Evolutionary conservation across 2,113 vertebrate species (phyloP).

Genomic region (Stictonetta naevosa): DNA sequence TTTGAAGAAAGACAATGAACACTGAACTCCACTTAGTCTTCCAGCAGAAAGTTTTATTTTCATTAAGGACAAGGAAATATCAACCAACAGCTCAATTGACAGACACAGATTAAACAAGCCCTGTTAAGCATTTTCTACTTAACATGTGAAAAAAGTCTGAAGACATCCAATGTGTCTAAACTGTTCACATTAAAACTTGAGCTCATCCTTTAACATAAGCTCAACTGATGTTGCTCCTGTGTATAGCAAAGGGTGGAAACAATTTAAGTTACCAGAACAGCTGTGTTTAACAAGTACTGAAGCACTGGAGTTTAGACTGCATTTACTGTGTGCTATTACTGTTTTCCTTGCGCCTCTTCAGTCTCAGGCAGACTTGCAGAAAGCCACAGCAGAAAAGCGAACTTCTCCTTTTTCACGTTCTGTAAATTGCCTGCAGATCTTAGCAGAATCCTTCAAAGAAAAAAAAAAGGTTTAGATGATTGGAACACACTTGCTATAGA

Average conservation of each 20-base stretch:
- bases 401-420: conserved; percentile 92
- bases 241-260: conserved; percentile 47
- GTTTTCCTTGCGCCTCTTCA: conserved; percentile 22
- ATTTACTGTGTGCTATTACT: conserved; percentile 40
- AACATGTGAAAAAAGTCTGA: conserved; percentile 57
- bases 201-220: conserved; percentile 49
- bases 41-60: conserved; percentile 79
- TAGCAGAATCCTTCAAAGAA: conserved; percentile 85
- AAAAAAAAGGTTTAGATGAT: background rate
- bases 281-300: conserved; percentile 65
- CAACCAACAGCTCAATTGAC: conserved; percentile 72
- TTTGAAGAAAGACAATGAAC: background rate
- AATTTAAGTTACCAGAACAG: conserved; percentile 58
- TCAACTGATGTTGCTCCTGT: conserved; percentile 53
- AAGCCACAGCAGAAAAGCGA: conserved; percentile 93
- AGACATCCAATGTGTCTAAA: conserved; percentile 42
- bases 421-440: conserved; percentile 90
- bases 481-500: background rate
- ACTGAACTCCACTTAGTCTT: conserved; percentile 11
- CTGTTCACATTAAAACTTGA: conserved; percentile 49
- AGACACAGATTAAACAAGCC: conserved; percentile 72
- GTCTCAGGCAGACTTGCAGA: conserved; percentile 84
- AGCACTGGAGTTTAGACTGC: conserved; percentile 68
- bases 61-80: conserved; percentile 70
- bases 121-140: conserved; percentile 67